phyloP scores from a whole-genome alignment of 2,888 invertebrate species.

The Ecdyonurus torrentis region DNA sequence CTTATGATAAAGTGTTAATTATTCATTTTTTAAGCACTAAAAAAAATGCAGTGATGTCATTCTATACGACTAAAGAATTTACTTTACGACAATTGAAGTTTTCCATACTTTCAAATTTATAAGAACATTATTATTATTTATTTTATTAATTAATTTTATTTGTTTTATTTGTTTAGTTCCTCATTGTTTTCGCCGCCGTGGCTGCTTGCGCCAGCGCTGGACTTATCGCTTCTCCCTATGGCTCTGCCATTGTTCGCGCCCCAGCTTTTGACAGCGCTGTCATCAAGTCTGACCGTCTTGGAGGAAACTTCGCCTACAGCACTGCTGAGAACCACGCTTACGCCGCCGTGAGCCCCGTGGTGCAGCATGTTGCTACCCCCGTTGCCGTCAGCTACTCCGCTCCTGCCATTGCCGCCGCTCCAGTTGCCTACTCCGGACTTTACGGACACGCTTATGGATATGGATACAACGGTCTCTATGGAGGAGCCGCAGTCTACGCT shows the following conservation, averaged over 20 bases:
- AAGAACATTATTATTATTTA: too few relatives aligned
- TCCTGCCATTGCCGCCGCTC: constrained; percentile 4
- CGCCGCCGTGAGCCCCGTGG: constrained; percentile 20
- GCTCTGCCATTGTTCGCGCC: constrained; percentile 18
- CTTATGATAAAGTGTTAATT: too few relatives aligned
- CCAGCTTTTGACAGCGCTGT: constrained; percentile 23
- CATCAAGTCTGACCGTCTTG: constrained; percentile 22
- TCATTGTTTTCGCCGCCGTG: constrained; percentile 7
- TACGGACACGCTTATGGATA: constrained; percentile 4
- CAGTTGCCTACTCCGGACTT: constrained; percentile 2
- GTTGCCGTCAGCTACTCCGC: constrained; percentile 20
- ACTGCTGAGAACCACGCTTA: constrained; percentile 22
- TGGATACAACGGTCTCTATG: background rate
- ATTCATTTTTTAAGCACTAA: too few relatives aligned
- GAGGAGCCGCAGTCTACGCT: background rate
- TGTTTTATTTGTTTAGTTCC: constrained; percentile 1
- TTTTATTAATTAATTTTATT: too few relatives aligned
- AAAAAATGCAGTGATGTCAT: too few relatives aligned
- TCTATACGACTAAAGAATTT: too few relatives aligned
- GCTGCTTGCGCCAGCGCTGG: constrained; percentile 6
- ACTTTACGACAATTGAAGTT: too few relatives aligned
- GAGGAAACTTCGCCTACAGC: constrained; percentile 24
- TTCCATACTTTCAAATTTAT: too few relatives aligned
- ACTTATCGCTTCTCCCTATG: background rate
- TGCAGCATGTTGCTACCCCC: constrained; percentile 18